Evolutionary conservation across 2,888 invertebrate genomes (phyloP), one percentile per base, ranked within the genome.

Genomic region (Metellina segmentata): DNA sequence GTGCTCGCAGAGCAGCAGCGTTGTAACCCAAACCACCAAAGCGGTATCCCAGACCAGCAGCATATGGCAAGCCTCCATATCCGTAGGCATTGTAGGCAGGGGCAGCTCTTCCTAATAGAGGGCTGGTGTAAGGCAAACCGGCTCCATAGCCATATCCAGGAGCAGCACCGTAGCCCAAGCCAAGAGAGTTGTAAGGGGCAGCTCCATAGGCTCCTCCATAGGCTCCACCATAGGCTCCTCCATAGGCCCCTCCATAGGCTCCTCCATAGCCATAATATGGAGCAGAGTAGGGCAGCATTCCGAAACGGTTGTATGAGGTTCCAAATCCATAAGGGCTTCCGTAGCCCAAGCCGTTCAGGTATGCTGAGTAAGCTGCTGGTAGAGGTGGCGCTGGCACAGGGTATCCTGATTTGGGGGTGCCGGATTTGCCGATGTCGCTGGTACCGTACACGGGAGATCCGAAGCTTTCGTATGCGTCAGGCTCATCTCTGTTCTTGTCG

Each of bases 391-490:
- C 53, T 72, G 86, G 87, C 1, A n/a, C 16, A 1, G 34, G 20
- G 48, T 78, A 82, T 74, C 74, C 81, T 7, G 81, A 53, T 13
- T 61, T 61, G 61, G 61, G 11, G 20, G 11, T 2, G 8, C 6
- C 11, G 20, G n/a, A 9, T 53, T 79, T 79, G 9, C 19, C 52
- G 6, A 71, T 72, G 8, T 85, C 85, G 9, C 19, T 20, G 6
- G 72, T 72, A 6, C 90, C 85, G 49, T 91, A 91, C 4, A 86
- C 85, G 7, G 86, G 86, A 2, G 86, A 75, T 77, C 77, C 77
- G 52, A 74, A 91, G 19, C 81, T 83, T 51, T 91, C 91, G 61
- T 71, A 91, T 11, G 91, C 91, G 9, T 70, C 52, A 7, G 20
- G 34, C 4, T 91, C 91, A 0, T 78, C 86, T 49, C 69, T 75